These are phyloP conservation scores for Drosophila falleni DNA, from an alignment of 2,888 invertebrate genomes.

Conservation along the genomic window DNA sequence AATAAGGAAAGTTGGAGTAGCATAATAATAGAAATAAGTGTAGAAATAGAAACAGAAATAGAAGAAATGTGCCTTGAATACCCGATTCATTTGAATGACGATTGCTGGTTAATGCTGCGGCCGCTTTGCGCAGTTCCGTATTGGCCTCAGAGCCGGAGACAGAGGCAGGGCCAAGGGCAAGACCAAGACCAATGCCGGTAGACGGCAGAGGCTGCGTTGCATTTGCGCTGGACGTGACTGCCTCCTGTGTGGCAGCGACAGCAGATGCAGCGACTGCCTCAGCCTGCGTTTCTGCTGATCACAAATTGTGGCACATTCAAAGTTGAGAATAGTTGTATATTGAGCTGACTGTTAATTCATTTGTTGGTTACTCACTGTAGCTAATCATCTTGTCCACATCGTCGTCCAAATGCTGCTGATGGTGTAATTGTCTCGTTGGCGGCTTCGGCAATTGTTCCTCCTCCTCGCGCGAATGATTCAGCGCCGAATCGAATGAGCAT, in stretches of 20 bases:
- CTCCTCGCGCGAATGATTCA: conserved; percentile 94
- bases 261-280: conserved; percentile 26
- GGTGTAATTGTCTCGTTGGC: conserved; percentile 34
- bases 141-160: conserved; percentile 56
- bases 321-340: conserved; percentile 17
- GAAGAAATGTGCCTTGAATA: conserved; percentile 58
- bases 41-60: conserved; percentile 3
- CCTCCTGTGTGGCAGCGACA: conserved; percentile 27
- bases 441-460: conserved; percentile 86
- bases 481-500: conserved; percentile 93
- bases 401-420: conserved; percentile 69
- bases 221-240: conserved; percentile 29
- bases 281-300: conserved; percentile 39
- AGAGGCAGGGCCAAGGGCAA: conserved; percentile 1
- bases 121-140: conserved; percentile 83
- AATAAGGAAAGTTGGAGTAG: not conserved
- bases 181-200: not conserved
- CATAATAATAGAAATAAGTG: not conserved
- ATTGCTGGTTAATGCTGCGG: conserved; percentile 75
- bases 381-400: conserved; percentile 79
- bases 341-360: conserved; percentile 13
- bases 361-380: conserved; percentile 79
- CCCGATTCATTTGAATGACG: conserved; percentile 86
- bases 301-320: conserved; percentile 22
- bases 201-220: conserved; percentile 14